These are phyloP conservation scores for Mormyrops boulengeri DNA, from an alignment of 2,797 vertebrate genomes.

Conservation along the genomic window DNA sequence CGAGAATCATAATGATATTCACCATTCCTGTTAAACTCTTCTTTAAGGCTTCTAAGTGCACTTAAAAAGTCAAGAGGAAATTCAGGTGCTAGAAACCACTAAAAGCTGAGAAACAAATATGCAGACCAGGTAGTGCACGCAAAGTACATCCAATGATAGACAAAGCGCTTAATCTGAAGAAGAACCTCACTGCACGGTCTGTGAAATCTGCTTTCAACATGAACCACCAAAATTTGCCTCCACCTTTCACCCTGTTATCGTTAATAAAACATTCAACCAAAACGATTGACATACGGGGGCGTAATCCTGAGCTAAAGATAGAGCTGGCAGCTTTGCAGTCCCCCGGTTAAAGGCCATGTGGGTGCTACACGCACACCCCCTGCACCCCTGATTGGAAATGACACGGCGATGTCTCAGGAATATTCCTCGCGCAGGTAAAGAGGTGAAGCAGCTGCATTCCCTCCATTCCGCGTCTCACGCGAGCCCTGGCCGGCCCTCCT, in stretches of 20 bases:
- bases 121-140: not conserved
- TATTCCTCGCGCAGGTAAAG: not conserved
- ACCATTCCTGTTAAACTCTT: not conserved
- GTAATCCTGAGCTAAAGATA: not conserved
- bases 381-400: not conserved
- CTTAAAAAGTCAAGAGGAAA: not conserved
- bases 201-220: not conserved
- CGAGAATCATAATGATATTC: not conserved
- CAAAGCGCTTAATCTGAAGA: not conserved
- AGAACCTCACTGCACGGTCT: not conserved
- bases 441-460: not conserved
- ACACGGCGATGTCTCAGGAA: not conserved
- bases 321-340: not conserved
- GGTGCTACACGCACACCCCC: not conserved
- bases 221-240: not conserved
- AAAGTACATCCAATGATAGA: not conserved
- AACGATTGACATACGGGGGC: not conserved
- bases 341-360: not conserved
- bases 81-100: not conserved
- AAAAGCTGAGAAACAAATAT: not conserved
- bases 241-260: not conserved
- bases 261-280: not conserved
- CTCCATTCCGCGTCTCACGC: constrained; percentile 30
- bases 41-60: not conserved
- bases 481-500: constrained; percentile 33